Percentiles rank a stretch among this genome's conserved stretches.
Conservation (phyloP, 1,140 invertebrate genomes). For the Oryzaephilus surinamensis region DNA sequence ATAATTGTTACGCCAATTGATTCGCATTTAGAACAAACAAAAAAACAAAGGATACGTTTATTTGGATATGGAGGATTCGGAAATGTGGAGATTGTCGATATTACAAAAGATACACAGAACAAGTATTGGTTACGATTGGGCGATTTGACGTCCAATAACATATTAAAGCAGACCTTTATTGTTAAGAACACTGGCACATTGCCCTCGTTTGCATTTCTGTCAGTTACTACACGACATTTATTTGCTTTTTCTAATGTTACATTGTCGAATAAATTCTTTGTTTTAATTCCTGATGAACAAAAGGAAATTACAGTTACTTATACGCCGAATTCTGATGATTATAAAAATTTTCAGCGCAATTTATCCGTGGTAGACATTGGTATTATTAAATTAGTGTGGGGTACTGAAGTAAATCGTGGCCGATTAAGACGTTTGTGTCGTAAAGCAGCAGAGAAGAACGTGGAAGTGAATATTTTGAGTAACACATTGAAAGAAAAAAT, state of each 20-base stretch:
- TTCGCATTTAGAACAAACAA: conserved; percentile 27
- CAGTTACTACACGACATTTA: conserved; percentile 36
- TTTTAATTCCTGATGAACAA: conserved; percentile 22
- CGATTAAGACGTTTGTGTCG: conserved; percentile 21
- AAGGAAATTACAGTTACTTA: conserved; percentile 17
- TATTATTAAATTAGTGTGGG: conserved; percentile 20
- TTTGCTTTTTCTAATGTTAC: conserved; percentile 19
- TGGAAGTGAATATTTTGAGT: conserved; percentile 15
- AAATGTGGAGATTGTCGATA: conserved; percentile 37
- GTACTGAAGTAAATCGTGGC: conserved; percentile 24
- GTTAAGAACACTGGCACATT: conserved; percentile 40
- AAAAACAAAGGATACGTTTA: conserved; percentile 32
- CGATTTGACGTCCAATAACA: conserved; percentile 34
- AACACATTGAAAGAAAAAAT: conserved; percentile 18
- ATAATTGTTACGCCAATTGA: conserved; percentile 39
- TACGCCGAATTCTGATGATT: conserved; percentile 19
- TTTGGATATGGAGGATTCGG: conserved; percentile 41
- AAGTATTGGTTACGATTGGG: conserved; percentile 41
- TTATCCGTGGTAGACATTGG: conserved; percentile 22
- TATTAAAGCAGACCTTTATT: conserved; percentile 34
- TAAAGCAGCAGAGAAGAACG: conserved; percentile 16
- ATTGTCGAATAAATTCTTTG: conserved; percentile 16
- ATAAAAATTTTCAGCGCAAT: conserved; percentile 15
- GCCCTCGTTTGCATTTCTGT: conserved; percentile 37
- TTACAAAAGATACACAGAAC: conserved; percentile 39